Base-by-base conservation (phyloP, 2,888 invertebrate genomes). In the Meteorus colon region DNA sequence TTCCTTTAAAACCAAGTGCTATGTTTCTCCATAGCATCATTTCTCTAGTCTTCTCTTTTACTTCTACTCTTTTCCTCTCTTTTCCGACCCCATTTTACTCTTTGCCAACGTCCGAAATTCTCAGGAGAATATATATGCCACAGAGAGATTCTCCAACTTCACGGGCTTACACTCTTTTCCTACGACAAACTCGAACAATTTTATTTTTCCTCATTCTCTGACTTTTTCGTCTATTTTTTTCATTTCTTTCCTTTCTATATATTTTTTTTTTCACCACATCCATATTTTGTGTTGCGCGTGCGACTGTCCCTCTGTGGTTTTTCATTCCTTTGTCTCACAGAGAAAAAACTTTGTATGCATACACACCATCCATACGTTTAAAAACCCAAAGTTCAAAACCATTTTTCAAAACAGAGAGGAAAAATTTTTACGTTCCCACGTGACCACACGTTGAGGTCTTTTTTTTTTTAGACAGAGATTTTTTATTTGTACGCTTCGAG, bases 91-190 rank as follows among this genome's bases (percentile, higher is more conserved):
- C 67, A 27, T 67, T 45, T 67, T 45, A 37, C 41, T 34, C 65
- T 51, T 51, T 51, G n/a, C 45, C 45, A 67, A 27, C 68, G 51
- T 68, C 68, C 12, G n/a, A 68, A 55, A 68, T 68, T 68, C 55
- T 68, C 51, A 16, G 14, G 68, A 55, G 55, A 6, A 48, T 48
- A 48, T 48, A 68, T 51, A 68, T 51, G 48, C 68, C 55, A 68
- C 31, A 45, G 48, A 48, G 48, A 68, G 29, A 68, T 68, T 68
- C 51, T 68, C 55, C 48, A 51, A 31, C 68, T 51, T 55, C 51
- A 45, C 24, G n/a, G 51, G 68, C 68, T 34, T 51, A 51, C 31
- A 51, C 31, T 51, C 45, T 55, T 34, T 45, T 48, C 31, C 45
- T 31, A 45, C 31, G 16, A 51, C 41, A 41, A 48, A 27, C 51